These are phyloP conservation scores for Mystacornis crossleyi DNA, from an alignment of 2,113 vertebrate genomes.

Conservation along the genomic window DNA sequence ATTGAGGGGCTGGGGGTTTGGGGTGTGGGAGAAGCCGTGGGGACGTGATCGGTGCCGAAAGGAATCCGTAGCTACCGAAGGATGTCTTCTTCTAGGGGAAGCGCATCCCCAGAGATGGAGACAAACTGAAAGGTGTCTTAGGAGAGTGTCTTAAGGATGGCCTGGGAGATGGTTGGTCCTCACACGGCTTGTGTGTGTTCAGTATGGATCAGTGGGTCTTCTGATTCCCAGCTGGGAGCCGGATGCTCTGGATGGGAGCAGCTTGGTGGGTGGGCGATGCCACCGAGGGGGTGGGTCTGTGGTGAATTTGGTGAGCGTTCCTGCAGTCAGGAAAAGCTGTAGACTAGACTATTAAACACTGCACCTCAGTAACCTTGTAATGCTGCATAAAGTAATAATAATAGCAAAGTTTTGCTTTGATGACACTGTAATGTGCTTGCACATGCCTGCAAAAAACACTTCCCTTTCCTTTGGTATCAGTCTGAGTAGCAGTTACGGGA, in stretches of 20 bases:
- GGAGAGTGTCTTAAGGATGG: background rate
- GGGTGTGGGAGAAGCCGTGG: background rate
- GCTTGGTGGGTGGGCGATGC: background rate
- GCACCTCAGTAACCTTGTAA: constrained; percentile 93
- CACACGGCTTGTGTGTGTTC: background rate
- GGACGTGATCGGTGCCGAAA: rapidly evolving
- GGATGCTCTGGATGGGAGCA: background rate
- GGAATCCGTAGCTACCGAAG: background rate
- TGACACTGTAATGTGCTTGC: constrained; percentile 82
- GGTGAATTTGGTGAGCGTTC: constrained; percentile 78
- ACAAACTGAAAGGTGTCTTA: background rate
- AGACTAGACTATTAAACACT: constrained; percentile 82
- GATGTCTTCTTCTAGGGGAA: background rate
- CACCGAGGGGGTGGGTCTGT: background rate
- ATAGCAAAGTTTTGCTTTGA: constrained; percentile 84
- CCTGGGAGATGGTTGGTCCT: background rate
- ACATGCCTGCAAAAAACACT: constrained; percentile 82
- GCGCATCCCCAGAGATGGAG: background rate
- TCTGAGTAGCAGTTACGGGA: constrained; percentile 81
- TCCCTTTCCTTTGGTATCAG: constrained; percentile 71
- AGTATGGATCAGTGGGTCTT: background rate
- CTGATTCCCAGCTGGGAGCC: background rate
- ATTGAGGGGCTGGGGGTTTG: background rate
- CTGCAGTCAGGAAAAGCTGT: constrained; percentile 63
- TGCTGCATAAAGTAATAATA: constrained; percentile 90